Base-by-base conservation (phyloP, 2,113 vertebrate genomes). In the Mesembrinibis cayennensis region DNA sequence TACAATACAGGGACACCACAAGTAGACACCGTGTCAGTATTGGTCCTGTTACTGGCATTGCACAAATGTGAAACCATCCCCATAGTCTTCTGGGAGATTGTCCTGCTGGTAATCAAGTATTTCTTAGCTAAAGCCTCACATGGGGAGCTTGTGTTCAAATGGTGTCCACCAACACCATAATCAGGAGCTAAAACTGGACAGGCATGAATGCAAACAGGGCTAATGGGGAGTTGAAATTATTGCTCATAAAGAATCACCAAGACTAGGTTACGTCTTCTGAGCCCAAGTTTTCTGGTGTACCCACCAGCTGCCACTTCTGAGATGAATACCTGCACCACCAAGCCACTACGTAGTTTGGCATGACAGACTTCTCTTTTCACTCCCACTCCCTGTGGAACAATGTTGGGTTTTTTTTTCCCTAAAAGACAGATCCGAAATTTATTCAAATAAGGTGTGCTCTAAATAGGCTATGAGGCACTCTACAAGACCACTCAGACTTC, bases 321-420 rank as follows among this genome's bases (percentile, higher is more conserved):
- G 26, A 27, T 19, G 32, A 84, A 16, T 1, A 9, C 2, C 19
- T 88, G 50, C 10, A 70, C 7, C 40, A 61, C 4, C 9, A 53
- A n/a, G 10, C 10, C 74, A 4, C 29, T 45, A 1, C 0, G 0
- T 5, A 10, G 27, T 42, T 44, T 44, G 67, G 4, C 16, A 32
- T 16, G 20, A 77, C 26, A 81, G 21, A 49, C 20, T 25, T 27
- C 8, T 47, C 11, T 66, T 86, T 87, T 77, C 23, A 61, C 30
- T 55, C 30, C 32, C 19, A 40, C 5, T 40, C 5, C 30, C 34
- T 49, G 29, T 56, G n/a, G 26, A 82, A 74, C 11, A 90, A 26
- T 18, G 7, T 21, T 34, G 44, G 8, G 11, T 0, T 6, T 8
- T 17, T 55, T 83, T 62, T 27, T 16, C 1, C 23, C 25, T 61